Conservation (phyloP, 1,140 invertebrate species). For the Odontomachus brunneus region DNA sequence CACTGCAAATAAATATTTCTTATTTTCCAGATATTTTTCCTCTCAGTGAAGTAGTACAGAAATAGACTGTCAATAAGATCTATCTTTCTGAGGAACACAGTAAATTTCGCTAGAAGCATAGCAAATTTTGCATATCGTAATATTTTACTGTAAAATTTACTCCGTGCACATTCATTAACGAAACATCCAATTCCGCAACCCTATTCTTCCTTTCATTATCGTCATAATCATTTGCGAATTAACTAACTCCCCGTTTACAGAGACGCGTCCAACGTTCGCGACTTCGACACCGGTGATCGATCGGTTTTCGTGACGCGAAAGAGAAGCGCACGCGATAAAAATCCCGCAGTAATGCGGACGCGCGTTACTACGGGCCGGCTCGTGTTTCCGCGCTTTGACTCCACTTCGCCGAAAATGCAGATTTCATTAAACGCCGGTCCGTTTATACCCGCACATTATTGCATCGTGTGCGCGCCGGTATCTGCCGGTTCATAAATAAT, state of each 20-base stretch:
- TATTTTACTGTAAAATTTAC: too few relatives aligned
- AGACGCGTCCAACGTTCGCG: background rate
- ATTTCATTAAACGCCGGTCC: constrained; percentile 66
- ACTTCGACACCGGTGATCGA: constrained; percentile 27
- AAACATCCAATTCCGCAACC: background rate
- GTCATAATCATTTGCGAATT: constrained; percentile 24
- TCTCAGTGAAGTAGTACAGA: too few relatives aligned
- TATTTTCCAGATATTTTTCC: too few relatives aligned
- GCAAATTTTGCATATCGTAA: too few relatives aligned
- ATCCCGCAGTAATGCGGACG: constrained; percentile 44
- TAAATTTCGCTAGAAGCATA: too few relatives aligned
- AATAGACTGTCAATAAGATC: too few relatives aligned
- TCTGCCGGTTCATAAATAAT: constrained; percentile 61
- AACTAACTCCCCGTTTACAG: background rate
- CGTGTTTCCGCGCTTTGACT: constrained; percentile 61
- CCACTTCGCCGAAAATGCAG: constrained; percentile 61
- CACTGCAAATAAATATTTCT: too few relatives aligned
- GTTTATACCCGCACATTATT: constrained; percentile 65
- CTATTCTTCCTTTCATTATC: constrained; percentile 23
- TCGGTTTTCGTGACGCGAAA: constrained; percentile 32
- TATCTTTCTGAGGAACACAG: too few relatives aligned
- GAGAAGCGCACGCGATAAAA: constrained; percentile 56
- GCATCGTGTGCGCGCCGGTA: background rate
- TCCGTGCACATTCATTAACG: background rate
- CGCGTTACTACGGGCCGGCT: constrained; percentile 27